phyloP scores from a whole-genome alignment of 1,140 invertebrate genomes.

The Drosophila aff. region DNA sequence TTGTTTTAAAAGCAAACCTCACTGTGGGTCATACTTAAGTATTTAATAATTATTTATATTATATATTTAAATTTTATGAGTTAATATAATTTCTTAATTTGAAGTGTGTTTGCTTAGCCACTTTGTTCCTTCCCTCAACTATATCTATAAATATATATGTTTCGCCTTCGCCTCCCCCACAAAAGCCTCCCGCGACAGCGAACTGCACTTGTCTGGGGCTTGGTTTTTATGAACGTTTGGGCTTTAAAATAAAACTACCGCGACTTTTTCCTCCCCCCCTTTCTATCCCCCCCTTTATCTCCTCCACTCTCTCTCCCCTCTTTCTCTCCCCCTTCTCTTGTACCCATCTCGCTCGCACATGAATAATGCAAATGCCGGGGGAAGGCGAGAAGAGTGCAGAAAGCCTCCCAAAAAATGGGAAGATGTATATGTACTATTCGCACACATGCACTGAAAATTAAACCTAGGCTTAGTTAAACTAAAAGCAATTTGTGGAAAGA shows the following conservation, averaged over 20 bases:
- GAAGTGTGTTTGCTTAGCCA: conserved; percentile 37
- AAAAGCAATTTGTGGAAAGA: not conserved
- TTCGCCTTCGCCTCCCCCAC: not conserved
- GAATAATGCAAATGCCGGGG: conserved; percentile 73
- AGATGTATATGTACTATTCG: conserved; percentile 1
- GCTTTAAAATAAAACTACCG: conserved; percentile 78
- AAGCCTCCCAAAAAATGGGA: conserved; percentile 11
- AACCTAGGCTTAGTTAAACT: not conserved
- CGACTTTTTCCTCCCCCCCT: conserved; percentile 15
- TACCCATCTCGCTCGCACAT: conserved; percentile 42
- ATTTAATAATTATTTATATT: not conserved
- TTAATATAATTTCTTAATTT: not conserved
- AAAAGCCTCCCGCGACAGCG: conserved; percentile 25
- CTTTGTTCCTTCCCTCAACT: not conserved
- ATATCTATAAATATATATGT: not conserved
- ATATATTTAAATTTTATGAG: not conserved
- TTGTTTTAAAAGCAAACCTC: too few relatives aligned
- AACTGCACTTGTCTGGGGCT: conserved; percentile 67
- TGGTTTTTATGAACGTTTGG: conserved; percentile 69
- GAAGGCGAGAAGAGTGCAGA: conserved; percentile 41
- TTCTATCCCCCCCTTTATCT: not conserved
- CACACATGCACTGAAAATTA: conserved; percentile 16
- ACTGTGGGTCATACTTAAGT: not conserved
- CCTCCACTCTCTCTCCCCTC: not conserved
- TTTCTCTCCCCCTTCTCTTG: too few relatives aligned